Base-by-base conservation (phyloP, 2,113 vertebrate species). In the Montifringilla adamsi region DNA sequence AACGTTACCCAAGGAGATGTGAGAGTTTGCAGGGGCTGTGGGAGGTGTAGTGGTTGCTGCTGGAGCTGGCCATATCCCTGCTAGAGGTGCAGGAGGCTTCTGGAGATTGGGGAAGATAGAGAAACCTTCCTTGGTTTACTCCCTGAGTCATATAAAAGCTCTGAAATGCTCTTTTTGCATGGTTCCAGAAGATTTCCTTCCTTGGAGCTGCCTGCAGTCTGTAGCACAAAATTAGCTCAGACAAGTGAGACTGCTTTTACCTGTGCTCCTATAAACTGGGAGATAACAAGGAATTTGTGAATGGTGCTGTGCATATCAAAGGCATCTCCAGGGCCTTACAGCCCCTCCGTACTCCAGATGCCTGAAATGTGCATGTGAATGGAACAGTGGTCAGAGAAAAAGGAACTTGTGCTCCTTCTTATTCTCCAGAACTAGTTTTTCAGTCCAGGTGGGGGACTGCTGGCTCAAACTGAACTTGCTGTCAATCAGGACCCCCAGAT, bases 1-100 rank as follows among this genome's bases (percentile, higher is more conserved):
- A 95, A 81, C 56, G 52, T 75, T 78, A 82, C 85, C 92, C 52
- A 33, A 93, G 79, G 93, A 96, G 79, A 90, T 26, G 72, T 44
- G 79, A 75, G 81, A 15, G 68, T 28, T 70, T 92, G 55, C 62
- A 74, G 82, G 74, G 87, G 58, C 41, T 66, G 92, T 76, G 82
- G 84, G 90, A 96, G 44, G 55, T 86, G 58, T 78, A 39, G 53
- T 72, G 72, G 26, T 30, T 73, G 60, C 41, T 85, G 50, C 75
- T 86, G 77, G 63, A 74, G 75, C 50, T 88, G 82, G 30, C 72
- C 67, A 16, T 72, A 63, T 80, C 43, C 58, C 60, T 89, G 52
- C 56, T 91, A n/a, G 78, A 31, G 56, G 41, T 74, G 55, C 73
- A 84, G 63, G 53, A 93, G 18, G 24, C 28, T 89, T 47, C 72